A percentile compares a stretch with the other conserved stretches of the same genome.
These are phyloP conservation scores for Patella ulyssiponensis DNA, from an alignment of 2,888 invertebrate species.

Conservation along the genomic window DNA sequence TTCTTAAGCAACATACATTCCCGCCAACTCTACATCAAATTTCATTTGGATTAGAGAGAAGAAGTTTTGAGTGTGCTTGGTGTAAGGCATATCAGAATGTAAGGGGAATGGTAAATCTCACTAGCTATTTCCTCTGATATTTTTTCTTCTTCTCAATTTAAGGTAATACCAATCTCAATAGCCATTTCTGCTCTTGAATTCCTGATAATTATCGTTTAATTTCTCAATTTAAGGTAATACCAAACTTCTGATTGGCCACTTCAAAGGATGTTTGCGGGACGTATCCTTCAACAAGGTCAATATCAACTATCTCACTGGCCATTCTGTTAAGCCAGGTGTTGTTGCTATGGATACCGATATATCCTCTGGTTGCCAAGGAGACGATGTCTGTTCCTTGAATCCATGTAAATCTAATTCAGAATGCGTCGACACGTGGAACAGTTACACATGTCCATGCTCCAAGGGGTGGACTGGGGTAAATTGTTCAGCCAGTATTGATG, in stretches of 20 bases:
- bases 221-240: conserved; percentile 46
- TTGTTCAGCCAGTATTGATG: conserved; percentile 58
- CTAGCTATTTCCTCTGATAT: too few relatives aligned
- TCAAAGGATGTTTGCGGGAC: conserved; percentile 63
- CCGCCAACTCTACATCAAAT: too few relatives aligned
- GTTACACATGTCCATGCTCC: conserved; percentile 55
- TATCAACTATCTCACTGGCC: conserved; percentile 38
- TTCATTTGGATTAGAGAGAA: too few relatives aligned
- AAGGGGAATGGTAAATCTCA: too few relatives aligned
- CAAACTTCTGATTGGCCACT: conserved; percentile 48
- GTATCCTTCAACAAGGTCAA: conserved; percentile 52
- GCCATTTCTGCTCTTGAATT: too few relatives aligned
- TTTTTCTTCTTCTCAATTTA: too few relatives aligned
- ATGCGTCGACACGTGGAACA: conserved; percentile 63
- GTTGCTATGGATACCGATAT: conserved; percentile 37
- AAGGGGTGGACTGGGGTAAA: conserved; percentile 61
- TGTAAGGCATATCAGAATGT: too few relatives aligned
- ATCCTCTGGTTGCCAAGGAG: conserved; percentile 54
- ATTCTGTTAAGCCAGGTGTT: conserved; percentile 33
- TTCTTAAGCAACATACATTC: too few relatives aligned
- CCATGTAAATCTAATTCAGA: conserved; percentile 57
- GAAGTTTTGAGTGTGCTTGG: too few relatives aligned
- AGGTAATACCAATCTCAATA: too few relatives aligned
- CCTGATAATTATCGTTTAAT: too few relatives aligned
- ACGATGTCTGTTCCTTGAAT: conserved; percentile 52